phyloP scores from a whole-genome alignment of 2,797 vertebrate species.

The Girardinus metallicus region DNA sequence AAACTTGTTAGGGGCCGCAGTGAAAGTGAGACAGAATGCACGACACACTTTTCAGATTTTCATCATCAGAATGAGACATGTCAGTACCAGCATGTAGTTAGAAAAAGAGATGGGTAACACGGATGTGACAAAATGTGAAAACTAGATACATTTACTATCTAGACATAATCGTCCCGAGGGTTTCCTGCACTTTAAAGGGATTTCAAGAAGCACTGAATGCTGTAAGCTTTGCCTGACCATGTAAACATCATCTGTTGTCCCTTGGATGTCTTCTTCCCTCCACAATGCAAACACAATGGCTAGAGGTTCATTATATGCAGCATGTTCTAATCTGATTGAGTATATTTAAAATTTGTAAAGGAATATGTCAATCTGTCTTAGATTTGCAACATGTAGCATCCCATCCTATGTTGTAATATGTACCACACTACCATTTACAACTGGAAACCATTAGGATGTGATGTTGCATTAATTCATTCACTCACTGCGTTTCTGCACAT shows the following conservation, averaged over 20 bases:
- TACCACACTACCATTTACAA: constrained; percentile 19
- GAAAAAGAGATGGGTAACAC: background rate
- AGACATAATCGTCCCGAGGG: constrained; percentile 28
- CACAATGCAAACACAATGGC: constrained; percentile 2
- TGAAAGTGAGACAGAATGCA: background rate
- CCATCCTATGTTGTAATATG: constrained; percentile 8
- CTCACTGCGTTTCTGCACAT: constrained; percentile 26
- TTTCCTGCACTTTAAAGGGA: constrained; percentile 36
- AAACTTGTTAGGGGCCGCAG: background rate
- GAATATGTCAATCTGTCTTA: constrained; percentile 10
- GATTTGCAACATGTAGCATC: constrained; percentile 11
- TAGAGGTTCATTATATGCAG: background rate
- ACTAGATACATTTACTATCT: constrained; percentile 17
- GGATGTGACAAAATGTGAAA: background rate
- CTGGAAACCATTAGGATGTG: constrained; percentile 36
- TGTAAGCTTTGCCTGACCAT: constrained; percentile 25
- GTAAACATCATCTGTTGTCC: constrained; percentile 16
- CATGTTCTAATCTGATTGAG: constrained; percentile 12
- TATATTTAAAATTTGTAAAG: constrained; percentile 16
- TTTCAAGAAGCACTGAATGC: constrained; percentile 25
- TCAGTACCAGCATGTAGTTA: background rate
- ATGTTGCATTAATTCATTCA: constrained; percentile 35
- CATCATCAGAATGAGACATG: background rate
- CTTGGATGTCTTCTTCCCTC: constrained; percentile 11
- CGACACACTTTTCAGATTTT: background rate